Conservation (phyloP, 1,140 invertebrate species). For the Drosophila bipectinata region DNA sequence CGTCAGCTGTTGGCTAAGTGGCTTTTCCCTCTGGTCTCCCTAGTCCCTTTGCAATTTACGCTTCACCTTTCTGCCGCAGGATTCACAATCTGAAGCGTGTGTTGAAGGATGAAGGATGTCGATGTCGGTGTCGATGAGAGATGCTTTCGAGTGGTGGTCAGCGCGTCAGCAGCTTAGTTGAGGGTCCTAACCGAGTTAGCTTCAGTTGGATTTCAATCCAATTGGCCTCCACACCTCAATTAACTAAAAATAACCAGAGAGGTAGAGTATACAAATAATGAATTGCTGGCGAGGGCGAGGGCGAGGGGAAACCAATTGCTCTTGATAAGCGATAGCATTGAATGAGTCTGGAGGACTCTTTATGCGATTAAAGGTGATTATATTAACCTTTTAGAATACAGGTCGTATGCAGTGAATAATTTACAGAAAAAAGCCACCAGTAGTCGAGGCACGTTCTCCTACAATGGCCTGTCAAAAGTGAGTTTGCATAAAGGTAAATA, state of each 20-base stretch:
- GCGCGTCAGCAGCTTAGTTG: too few relatives aligned
- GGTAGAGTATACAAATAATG: slow-evolving; percentile 26
- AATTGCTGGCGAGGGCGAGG: slow-evolving; percentile 1
- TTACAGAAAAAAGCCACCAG: neutral
- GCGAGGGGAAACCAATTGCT: slow-evolving; percentile 13
- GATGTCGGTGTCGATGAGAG: slow-evolving; percentile 26
- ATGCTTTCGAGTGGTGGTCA: slow-evolving; percentile 12
- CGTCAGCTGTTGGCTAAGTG: slow-evolving; percentile 64
- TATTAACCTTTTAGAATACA: neutral
- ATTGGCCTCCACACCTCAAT: slow-evolving; percentile 54
- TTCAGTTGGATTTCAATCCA: slow-evolving; percentile 7
- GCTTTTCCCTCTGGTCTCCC: slow-evolving; percentile 21
- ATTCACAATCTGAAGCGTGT: neutral
- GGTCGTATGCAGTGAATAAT: neutral
- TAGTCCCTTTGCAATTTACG: slow-evolving; percentile 9
- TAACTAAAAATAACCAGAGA: slow-evolving; percentile 63
- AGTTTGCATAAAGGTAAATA: slow-evolving; percentile 62
- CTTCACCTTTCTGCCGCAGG: slow-evolving; percentile 29
- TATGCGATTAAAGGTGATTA: neutral
- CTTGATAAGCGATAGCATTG: neutral
- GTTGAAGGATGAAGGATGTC: slow-evolving; percentile 37
- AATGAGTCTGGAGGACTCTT: slow-evolving; percentile 3
- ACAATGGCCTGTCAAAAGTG: slow-evolving; percentile 32
- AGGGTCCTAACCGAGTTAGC: slow-evolving; percentile 44
- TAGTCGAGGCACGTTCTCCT: slow-evolving; percentile 9